phyloP scores from a whole-genome alignment of 2,888 invertebrate species.

The Drosophila anomelani region DNA sequence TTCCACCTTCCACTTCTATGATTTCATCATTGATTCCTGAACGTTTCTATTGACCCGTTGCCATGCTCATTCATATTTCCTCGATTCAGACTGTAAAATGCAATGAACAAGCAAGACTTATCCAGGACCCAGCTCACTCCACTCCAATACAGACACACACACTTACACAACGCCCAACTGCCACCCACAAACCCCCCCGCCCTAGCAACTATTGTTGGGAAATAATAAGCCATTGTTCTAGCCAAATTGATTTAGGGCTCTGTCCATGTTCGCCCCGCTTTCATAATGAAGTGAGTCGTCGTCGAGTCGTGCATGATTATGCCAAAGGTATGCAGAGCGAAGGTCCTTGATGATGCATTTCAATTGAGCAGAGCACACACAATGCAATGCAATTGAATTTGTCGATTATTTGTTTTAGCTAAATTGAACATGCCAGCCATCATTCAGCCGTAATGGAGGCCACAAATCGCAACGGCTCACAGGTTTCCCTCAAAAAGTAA shows the following conservation, averaged over 20 bases:
- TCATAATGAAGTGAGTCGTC: constrained; percentile 41
- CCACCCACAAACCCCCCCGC: constrained; percentile 17
- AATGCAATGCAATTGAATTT: constrained; percentile 32
- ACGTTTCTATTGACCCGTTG: constrained; percentile 29
- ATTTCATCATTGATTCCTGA: constrained; percentile 35
- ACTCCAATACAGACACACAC: constrained; percentile 25
- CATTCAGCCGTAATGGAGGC: constrained; percentile 3
- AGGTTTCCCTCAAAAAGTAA: constrained; percentile 1
- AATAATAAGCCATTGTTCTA: constrained; percentile 66
- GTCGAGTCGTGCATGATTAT: constrained; percentile 39
- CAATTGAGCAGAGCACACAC: constrained; percentile 27
- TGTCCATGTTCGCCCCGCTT: constrained; percentile 23
- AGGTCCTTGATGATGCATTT: constrained; percentile 21
- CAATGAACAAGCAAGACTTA: constrained; percentile 41
- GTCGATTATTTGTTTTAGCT: constrained; percentile 32
- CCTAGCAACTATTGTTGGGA: constrained; percentile 60
- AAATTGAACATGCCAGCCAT: constrained; percentile 10
- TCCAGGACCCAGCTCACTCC: constrained; percentile 34
- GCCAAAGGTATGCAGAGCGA: constrained; percentile 32
- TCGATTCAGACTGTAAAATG: constrained; percentile 39
- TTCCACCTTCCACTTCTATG: constrained; percentile 29
- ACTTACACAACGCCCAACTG: constrained; percentile 19
- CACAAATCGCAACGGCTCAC: constrained; percentile 4
- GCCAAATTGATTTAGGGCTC: constrained; percentile 70
- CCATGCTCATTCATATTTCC: constrained; percentile 30